Evolutionary conservation across 2,113 vertebrate species (phyloP).

Genomic region (Myiagra hebetior): DNA sequence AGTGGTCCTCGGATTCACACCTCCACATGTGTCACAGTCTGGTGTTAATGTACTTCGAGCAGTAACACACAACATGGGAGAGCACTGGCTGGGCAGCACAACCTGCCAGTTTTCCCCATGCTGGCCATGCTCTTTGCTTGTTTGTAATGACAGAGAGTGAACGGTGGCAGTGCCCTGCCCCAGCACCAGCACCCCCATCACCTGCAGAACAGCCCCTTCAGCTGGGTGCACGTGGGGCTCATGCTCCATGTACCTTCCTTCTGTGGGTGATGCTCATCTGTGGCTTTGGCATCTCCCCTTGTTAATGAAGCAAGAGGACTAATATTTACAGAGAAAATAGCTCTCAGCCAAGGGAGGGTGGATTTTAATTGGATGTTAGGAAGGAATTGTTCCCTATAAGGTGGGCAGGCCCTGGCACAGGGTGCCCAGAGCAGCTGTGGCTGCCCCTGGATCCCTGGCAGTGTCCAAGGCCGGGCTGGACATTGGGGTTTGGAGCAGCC

Average conservation of each 20-base stretch:
- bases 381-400: neutral
- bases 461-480: neutral
- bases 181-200: fast-evolving
- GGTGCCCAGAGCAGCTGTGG: neutral
- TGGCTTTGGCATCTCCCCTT: neutral
- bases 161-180: neutral
- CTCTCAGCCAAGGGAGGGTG: neutral
- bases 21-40: neutral
- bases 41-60: neutral
- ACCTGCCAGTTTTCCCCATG: fast-evolving
- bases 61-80: neutral
- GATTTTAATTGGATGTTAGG: neutral
- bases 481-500: neutral
- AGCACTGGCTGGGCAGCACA: neutral
- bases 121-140: neutral
- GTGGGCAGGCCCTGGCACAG: neutral
- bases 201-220: neutral
- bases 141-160: fast-evolving
- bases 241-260: fast-evolving
- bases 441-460: neutral
- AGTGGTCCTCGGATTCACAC: neutral
- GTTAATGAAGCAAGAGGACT: neutral
- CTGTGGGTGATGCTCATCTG: fast-evolving
- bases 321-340: too few relatives aligned
- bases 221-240: fast-evolving